A percentile compares a stretch with the other conserved stretches of the same genome.
These are phyloP conservation scores for Pelochelys cantorii DNA, from an alignment of 2,797 vertebrate genomes.

Conservation along the genomic window DNA sequence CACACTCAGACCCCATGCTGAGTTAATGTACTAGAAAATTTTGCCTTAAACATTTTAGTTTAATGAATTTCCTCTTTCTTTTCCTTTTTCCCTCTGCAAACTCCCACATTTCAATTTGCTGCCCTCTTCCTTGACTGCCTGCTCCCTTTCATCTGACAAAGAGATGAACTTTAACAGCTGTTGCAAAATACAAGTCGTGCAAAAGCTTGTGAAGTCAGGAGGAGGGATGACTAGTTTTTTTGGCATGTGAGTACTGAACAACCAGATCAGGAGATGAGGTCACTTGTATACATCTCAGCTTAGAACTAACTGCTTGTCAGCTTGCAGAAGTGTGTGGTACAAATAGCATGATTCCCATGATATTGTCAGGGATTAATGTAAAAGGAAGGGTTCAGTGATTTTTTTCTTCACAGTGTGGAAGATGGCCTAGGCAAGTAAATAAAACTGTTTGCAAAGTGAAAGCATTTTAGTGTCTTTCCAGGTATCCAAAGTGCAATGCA, in stretches of 20 bases:
- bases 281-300: background rate
- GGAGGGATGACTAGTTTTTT: background rate
- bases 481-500: background rate
- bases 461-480: background rate
- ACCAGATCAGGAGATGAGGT: background rate
- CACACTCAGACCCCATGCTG: conserved; percentile 52
- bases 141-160: conserved; percentile 59
- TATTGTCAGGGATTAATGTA: background rate
- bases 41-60: conserved; percentile 50
- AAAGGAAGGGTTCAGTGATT: background rate
- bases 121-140: background rate
- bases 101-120: background rate
- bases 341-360: background rate
- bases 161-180: conserved; percentile 54
- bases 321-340: background rate
- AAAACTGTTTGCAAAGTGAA: background rate
- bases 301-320: conserved; percentile 26
- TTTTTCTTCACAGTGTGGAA: background rate
- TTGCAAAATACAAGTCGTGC: conserved; percentile 20
- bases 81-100: conserved; percentile 54
- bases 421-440: background rate
- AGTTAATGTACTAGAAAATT: conserved; percentile 62
- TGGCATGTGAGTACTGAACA: background rate
- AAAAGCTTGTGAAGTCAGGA: conserved; percentile 9
- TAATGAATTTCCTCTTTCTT: conserved; percentile 62